Evolutionary conservation across 2,797 vertebrate species (phyloP).

Genomic region (Peromyscus eremicus): DNA sequence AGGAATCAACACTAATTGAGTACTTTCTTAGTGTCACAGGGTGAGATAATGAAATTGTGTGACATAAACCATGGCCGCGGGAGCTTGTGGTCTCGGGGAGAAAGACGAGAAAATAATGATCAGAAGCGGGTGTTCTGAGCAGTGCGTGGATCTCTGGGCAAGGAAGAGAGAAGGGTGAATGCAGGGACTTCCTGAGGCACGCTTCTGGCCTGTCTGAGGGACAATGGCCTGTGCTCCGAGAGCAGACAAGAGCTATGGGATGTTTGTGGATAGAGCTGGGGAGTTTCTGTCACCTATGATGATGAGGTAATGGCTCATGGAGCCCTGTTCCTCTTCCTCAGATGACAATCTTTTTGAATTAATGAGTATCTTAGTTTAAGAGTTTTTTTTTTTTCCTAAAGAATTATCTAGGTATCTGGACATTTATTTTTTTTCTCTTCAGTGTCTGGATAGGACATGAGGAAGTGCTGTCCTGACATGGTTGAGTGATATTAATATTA

Average conservation of each 20-base stretch:
- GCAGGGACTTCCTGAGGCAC: neutral
- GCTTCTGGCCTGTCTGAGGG: no score
- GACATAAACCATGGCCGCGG: neutral
- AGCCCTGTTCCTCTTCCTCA: neutral
- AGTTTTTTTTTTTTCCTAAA: slow-evolving; percentile 4
- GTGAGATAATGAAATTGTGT: neutral
- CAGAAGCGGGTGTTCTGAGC: neutral
- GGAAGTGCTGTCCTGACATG: neutral
- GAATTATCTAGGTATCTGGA: neutral
- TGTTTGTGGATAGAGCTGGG: neutral
- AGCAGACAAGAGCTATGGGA: neutral
- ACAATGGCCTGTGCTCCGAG: neutral
- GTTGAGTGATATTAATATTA: neutral
- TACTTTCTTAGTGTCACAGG: neutral
- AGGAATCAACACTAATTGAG: slow-evolving; percentile 23
- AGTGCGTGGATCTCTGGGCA: neutral
- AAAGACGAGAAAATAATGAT: neutral
- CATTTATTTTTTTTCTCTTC: neutral
- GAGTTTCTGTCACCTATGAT: neutral
- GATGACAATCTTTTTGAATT: neutral
- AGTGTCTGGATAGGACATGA: neutral
- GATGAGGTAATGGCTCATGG: neutral
- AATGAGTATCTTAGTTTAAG: slow-evolving; percentile 7
- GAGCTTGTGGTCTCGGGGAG: neutral
- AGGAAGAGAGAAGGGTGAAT: neutral